Evolutionary conservation across 1,140 invertebrate species (phyloP), one percentile per base, ranked within the genome.

Genomic region (Drosophila ohnishii): DNA sequence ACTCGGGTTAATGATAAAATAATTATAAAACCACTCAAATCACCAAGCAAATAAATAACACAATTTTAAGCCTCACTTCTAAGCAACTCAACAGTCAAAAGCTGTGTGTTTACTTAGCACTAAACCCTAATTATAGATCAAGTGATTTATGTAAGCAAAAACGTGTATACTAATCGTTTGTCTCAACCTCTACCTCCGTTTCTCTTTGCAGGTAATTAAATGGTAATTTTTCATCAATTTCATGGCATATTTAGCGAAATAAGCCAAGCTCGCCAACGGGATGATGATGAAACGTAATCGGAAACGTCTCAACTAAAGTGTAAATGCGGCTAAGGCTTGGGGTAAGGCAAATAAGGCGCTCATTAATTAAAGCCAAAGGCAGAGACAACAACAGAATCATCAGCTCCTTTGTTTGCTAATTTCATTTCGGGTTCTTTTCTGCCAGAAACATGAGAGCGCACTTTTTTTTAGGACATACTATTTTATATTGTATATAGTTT

Each of bases 141-240:
- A 69, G 19, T 69, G 37, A 69, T 51, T 69, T 66, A 69, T 69
- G 37, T 53, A 14, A 22, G 65, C 19, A 14, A 58, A 51, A 71
- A 39, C 50, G 35, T 48, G 63, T 61, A 16, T 37, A 67, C 64
- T 86, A 86, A 86, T 76, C 69, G 60, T 40, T 55, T 73, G 25
- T 69, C 56, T 66, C 44, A 9, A 5, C 22, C 13, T 66, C 42
- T 65, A 34, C n/a, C n/a, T 63, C 37, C 45, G 42, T 14, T 30
- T 69, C 75, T 77, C 57, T 63, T 87, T 88, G 60, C 76, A 86
- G 83, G 83, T 86, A 86, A 83, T 87, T 88, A 83, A 83, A 86
- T 62, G 57, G 48, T 53, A 45, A 75, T 85, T 61, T 65, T 60
- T 75, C 62, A 78, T 61, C 63, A 56, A 75, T 73, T 70, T 83